Evolutionary conservation across 1,140 invertebrate genomes (phyloP).

Genomic region (Leptoteleia sp.): DNA sequence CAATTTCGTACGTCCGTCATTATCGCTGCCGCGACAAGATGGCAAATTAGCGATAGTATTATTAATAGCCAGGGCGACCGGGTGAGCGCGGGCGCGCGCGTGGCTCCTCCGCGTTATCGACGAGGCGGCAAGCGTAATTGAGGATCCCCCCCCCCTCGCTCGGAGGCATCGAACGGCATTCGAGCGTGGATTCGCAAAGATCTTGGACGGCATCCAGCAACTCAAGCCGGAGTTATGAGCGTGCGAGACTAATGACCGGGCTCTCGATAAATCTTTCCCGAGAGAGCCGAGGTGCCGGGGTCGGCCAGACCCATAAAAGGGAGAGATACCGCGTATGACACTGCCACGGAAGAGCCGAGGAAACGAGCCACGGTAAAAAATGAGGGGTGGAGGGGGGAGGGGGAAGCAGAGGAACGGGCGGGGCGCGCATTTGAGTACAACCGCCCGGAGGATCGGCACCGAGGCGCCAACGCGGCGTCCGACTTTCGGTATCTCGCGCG

Average conservation of each 20-base stretch:
- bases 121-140: slow-evolving; percentile 58
- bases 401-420: slow-evolving; percentile 28
- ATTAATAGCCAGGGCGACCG: too few species aligned
- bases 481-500: slow-evolving; percentile 64
- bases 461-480: slow-evolving; percentile 71
- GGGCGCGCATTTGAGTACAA: slow-evolving; percentile 45
- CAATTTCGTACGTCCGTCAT: too few species aligned
- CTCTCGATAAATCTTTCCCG: slow-evolving; percentile 67
- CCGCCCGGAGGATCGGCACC: slow-evolving; percentile 50
- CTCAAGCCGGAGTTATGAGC: slow-evolving; percentile 62
- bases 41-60: too few species aligned
- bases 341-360: slow-evolving; percentile 12
- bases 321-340: slow-evolving; percentile 61
- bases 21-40: too few species aligned
- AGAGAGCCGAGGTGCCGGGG: slow-evolving; percentile 4
- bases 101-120: too few species aligned
- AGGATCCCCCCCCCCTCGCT: slow-evolving; percentile 52
- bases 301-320: slow-evolving; percentile 41
- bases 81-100: too few species aligned
- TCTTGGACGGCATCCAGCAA: slow-evolving; percentile 65
- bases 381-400: too few species aligned
- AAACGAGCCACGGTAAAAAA: slow-evolving; percentile 52
- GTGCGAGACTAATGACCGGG: slow-evolving; percentile 64
- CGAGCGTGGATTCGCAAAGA: slow-evolving; percentile 56
- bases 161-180: slow-evolving; percentile 54